These are phyloP conservation scores for Drymonia ruficornis DNA, from an alignment of 2,888 invertebrate genomes.

Conservation along the genomic window DNA sequence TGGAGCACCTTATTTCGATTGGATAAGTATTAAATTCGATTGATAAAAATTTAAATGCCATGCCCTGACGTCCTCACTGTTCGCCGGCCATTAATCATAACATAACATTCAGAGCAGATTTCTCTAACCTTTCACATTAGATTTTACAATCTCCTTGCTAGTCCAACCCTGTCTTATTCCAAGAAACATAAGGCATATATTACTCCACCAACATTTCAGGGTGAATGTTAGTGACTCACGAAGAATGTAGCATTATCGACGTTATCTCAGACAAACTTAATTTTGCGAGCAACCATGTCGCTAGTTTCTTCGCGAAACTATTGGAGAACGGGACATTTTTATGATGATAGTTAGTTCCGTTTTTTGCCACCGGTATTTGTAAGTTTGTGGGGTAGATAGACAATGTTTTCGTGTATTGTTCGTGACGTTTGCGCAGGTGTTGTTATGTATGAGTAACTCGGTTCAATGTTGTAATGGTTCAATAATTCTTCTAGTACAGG, in stretches of 20 bases:
- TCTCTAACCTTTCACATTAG: conserved; percentile 1
- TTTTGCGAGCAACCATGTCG: not conserved
- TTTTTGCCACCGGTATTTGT: not conserved
- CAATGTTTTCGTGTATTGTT: conserved; percentile 4
- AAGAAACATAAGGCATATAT: conserved; percentile 13
- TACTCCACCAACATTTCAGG: conserved; percentile 15
- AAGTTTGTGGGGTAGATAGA: not conserved
- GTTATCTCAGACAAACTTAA: conserved; percentile 12
- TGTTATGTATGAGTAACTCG: conserved; percentile 7
- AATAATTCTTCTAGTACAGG: conserved; percentile 22
- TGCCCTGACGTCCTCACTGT: too few relatives aligned
- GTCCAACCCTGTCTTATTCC: conserved; percentile 7
- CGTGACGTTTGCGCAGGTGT: conserved; percentile 24
- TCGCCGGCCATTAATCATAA: not conserved
- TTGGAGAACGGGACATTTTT: not conserved
- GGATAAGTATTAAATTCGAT: too few relatives aligned
- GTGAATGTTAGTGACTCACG: conserved; percentile 34
- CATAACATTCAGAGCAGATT: not conserved
- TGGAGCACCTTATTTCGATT: too few relatives aligned
- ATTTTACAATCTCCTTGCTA: conserved; percentile 13
- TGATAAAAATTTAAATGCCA: too few relatives aligned
- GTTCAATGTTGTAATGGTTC: conserved; percentile 13
- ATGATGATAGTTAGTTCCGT: not conserved
- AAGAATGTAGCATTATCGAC: conserved; percentile 24
- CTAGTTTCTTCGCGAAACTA: not conserved